Evolutionary conservation across 2,797 vertebrate species (phyloP).

Genomic region (Okamejei kenojei): DNA sequence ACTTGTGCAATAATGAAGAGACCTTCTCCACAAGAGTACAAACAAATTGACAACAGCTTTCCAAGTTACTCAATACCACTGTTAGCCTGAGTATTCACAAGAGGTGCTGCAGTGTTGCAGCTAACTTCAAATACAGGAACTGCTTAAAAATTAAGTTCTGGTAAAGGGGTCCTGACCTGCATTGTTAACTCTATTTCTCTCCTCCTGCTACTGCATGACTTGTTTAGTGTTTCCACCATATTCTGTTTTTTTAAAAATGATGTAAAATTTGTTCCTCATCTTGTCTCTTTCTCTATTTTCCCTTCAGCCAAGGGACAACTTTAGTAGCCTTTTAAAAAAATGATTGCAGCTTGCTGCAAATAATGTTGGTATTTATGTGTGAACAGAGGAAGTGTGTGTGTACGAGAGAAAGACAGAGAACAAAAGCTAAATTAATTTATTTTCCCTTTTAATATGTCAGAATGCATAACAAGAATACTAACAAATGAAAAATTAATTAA

Average conservation of each 20-base stretch:
- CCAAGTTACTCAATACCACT: not conserved
- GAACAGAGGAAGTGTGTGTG: too few relatives aligned
- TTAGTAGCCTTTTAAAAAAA: not conserved
- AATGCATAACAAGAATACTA: not conserved
- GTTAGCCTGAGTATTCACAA: not conserved
- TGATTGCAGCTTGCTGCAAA: not conserved
- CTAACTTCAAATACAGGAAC: not conserved
- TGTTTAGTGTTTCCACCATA: too few relatives aligned
- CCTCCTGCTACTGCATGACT: too few relatives aligned
- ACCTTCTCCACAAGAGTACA: not conserved
- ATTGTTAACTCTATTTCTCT: too few relatives aligned
- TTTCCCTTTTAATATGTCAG: not conserved
- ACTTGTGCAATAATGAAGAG: not conserved
- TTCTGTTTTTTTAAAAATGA: not conserved
- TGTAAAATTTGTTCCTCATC: not conserved
- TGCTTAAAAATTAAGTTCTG: too few relatives aligned
- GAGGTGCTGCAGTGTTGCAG: not conserved
- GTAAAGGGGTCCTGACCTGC: too few relatives aligned
- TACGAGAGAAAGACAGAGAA: not conserved
- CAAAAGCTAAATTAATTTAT: not conserved
- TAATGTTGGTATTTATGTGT: not conserved
- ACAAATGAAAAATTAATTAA: not conserved
- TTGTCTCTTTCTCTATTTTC: not conserved
- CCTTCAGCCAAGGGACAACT: not conserved
- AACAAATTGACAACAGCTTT: not conserved